Evolutionary conservation across 2,888 invertebrate genomes (phyloP), one percentile per base, ranked within the genome.

Genomic region (Aproaerema taeniolella): DNA sequence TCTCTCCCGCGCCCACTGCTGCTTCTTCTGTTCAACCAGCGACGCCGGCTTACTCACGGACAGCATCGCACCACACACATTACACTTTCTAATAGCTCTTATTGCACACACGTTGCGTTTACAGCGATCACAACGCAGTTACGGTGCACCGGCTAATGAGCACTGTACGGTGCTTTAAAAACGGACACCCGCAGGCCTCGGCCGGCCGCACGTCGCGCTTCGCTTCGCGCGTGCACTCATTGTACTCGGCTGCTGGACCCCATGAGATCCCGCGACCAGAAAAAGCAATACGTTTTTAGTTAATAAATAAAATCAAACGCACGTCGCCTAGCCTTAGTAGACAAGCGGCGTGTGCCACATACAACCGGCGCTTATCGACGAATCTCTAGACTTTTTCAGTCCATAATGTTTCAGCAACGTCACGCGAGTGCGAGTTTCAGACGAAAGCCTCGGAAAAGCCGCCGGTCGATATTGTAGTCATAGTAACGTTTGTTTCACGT

Each of bases 1-100:
- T 91, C 92, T 91, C 88, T 97, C 97, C 77, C 90, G 91, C 57
- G 95, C 96, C 97, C 97, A 97, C 90, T 97, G 96, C 65, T 93
- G 89, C 75, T 93, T 92, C 82, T 97, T 97, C 82, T 93, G 91
- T 87, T 97, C 95, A 61, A 96, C 88, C 69, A 95, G 85, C 50
- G 94, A 91, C 58, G 78, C 72, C 58, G 78, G 78, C 68, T 83
- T 83, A 70, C 78, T 75, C 69, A 85, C 82, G 53, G 85, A 77
- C 80, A 85, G 75, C 86, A 85, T 85, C 75, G 80, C 83, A 78
- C 74, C 49, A 55, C 69, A 66, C 39, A 70, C 82, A 82, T 81
- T 74, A 80, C 82, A 82, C 81, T 83, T 82, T 83, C 83, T 79
- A 83, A 82, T 70, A 60, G 61, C 67, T 68, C 71, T 75, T 76